Evolutionary conservation across 2,113 vertebrate species (phyloP).

Genomic region (Lonchura striata): DNA sequence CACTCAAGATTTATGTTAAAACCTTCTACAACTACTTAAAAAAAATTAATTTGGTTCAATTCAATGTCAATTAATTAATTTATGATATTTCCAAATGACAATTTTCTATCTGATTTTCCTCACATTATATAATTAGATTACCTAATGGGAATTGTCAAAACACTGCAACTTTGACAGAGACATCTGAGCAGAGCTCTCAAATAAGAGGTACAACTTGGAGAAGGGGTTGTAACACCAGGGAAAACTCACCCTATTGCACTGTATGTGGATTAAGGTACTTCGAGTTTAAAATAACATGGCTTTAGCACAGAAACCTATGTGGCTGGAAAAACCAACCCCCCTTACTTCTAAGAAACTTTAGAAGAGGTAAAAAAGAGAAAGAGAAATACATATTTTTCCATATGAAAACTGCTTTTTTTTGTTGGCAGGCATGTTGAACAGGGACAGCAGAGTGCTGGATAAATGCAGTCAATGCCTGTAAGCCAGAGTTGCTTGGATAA

Average conservation of each 20-base stretch:
- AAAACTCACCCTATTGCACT: not conserved
- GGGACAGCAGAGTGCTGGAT: not conserved
- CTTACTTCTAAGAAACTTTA: not conserved
- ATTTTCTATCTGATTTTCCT: not conserved
- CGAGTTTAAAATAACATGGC: not conserved
- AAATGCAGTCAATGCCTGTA: not conserved
- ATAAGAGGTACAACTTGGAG: not conserved
- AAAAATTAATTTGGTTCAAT: not conserved
- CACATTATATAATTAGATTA: not conserved
- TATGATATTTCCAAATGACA: not conserved
- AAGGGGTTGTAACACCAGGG: not conserved
- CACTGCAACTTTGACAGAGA: not conserved
- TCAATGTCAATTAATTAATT: not conserved
- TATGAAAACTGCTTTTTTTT: not conserved
- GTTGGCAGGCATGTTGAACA: not conserved
- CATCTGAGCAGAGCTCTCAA: not conserved
- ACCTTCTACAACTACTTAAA: not conserved
- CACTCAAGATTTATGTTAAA: not conserved
- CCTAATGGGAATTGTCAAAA: not conserved
- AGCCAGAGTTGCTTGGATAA: not conserved
- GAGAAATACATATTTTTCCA: not conserved
- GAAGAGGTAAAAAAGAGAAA: not conserved
- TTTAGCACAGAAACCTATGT: not conserved
- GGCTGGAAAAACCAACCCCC: not conserved
- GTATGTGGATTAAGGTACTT: not conserved